Evolutionary conservation across 2,113 vertebrate genomes (phyloP), one percentile per base, ranked within the genome.

Genomic region (Rhinoderma darwinii): DNA sequence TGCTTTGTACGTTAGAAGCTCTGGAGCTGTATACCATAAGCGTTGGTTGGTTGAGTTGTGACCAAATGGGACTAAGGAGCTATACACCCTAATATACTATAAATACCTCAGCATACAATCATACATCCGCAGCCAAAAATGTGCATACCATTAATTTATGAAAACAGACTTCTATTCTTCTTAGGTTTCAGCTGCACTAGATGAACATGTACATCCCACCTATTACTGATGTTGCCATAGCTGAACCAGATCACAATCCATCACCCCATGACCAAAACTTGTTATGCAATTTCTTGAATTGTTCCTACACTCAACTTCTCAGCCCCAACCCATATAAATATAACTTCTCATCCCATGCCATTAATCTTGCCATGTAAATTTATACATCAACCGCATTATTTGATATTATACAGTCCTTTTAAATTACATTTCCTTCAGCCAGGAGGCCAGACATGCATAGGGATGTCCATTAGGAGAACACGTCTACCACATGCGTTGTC

Each of bases 281-380:
- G 18, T 72, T 41, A 72, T 25, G 20, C 35, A 41, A 72, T 41
- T 41, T 72, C 25, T 35, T 2, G 1, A 70, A 70, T 35, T 35
- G 30, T 35, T 10, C 59, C n/a, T 11, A 25, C 59, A 11, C 5
- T 17, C 5, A 37, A 37, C 22, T 37, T 22, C 15, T 37, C 20
- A 70, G 20, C 66, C 66, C 17, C 63, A 2, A 41, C 20, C 68
- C 18, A 72, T 72, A 22, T 0, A 72, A 39, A 72, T 25, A 22
- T 39, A 72, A 11, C 18, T 20, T 18, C 37, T 5, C 22, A 20
- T 20, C 2, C 6, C 35, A 35, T 54, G 51, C 3, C 30, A 81
- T 81, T 61, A 63, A 59, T 81, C 79, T 66, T 44, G 8, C 35
- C 30, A 50, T 76, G 78, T 50, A 66, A 75, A 77, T 66, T 59